A percentile compares a stretch with the other conserved stretches of the same genome.
These are phyloP conservation scores for Hemistola chrysoprasaria DNA, from an alignment of 2,888 invertebrate species.

Conservation along the genomic window DNA sequence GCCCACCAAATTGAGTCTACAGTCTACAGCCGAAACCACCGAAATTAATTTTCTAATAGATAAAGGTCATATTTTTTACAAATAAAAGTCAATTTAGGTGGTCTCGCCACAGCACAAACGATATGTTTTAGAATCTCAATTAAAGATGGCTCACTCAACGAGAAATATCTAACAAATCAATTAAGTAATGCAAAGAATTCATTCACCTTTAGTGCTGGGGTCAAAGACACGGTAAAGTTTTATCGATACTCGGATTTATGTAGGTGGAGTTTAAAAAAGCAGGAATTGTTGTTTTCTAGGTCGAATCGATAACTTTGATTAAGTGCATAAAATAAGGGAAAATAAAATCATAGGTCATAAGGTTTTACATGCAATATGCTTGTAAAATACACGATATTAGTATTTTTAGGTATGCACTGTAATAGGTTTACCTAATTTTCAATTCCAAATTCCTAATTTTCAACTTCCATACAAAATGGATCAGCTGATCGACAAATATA, in stretches of 20 bases:
- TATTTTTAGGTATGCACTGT: too few relatives aligned
- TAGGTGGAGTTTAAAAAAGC: too few relatives aligned
- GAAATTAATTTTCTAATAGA: slow-evolving; percentile 24
- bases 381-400: too few relatives aligned
- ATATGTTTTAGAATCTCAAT: slow-evolving; percentile 63
- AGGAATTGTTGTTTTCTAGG: too few relatives aligned
- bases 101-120: slow-evolving; percentile 46
- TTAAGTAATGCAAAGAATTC: slow-evolving; percentile 78
- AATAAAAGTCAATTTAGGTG: slow-evolving; percentile 44
- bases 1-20: slow-evolving; percentile 21
- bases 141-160: slow-evolving; percentile 72
- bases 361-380: too few relatives aligned
- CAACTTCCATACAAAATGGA: too few relatives aligned
- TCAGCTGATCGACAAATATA: too few relatives aligned
- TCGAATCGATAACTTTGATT: too few relatives aligned
- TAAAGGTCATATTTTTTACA: slow-evolving; percentile 25
- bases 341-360: too few relatives aligned
- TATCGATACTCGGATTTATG: slow-evolving; percentile 13
- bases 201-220: slow-evolving; percentile 68
- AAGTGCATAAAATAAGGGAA: too few relatives aligned
- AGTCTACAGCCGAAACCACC: slow-evolving; percentile 2
- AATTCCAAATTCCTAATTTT: too few relatives aligned
- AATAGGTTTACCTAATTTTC: too few relatives aligned
- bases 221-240: slow-evolving; percentile 12
- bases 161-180: slow-evolving; percentile 78